These are phyloP conservation scores for Auanema freiburgensis DNA, from an alignment of 2,888 invertebrate genomes.

Conservation along the genomic window DNA sequence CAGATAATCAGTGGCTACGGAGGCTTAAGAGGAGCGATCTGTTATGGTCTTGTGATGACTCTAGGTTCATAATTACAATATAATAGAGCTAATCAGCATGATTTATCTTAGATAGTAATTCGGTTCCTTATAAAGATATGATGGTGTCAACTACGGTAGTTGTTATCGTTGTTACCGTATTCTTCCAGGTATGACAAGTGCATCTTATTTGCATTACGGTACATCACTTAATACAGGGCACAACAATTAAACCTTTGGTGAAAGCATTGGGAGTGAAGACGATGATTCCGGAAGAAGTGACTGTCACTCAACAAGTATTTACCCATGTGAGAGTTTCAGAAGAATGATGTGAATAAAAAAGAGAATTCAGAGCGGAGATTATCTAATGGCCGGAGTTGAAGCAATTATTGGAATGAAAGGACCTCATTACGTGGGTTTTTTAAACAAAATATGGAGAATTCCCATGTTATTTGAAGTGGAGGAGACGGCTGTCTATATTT, in stretches of 20 bases:
- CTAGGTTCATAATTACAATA: slow-evolving; percentile 67
- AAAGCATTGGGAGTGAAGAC: slow-evolving; percentile 86
- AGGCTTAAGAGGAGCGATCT: slow-evolving; percentile 91
- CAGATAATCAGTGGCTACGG: slow-evolving; percentile 92
- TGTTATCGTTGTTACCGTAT: slow-evolving; percentile 97
- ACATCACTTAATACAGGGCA: slow-evolving; percentile 74
- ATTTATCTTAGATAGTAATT: slow-evolving; percentile 65
- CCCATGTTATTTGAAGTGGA: slow-evolving; percentile 17
- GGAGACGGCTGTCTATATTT: slow-evolving; percentile 15
- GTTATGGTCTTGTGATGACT: slow-evolving; percentile 80
- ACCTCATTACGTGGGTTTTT: slow-evolving; percentile 35
- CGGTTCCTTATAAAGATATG: slow-evolving; percentile 87
- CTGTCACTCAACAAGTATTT: slow-evolving; percentile 36
- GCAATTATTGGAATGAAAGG: slow-evolving; percentile 54
- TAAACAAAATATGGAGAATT: background rate
- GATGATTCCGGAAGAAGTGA: slow-evolving; percentile 35
- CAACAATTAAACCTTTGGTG: slow-evolving; percentile 96
- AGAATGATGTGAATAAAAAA: background rate
- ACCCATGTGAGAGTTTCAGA: slow-evolving; percentile 35
- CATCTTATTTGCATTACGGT: background rate
- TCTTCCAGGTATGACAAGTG: slow-evolving; percentile 78
- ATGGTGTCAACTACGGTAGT: slow-evolving; percentile 95
- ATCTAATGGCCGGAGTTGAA: slow-evolving; percentile 58
- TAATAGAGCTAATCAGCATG: no score
- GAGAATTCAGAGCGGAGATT: slow-evolving; percentile 47